Base-by-base conservation (phyloP, 2,888 invertebrate species). In the Dendrolimus houi region DNA sequence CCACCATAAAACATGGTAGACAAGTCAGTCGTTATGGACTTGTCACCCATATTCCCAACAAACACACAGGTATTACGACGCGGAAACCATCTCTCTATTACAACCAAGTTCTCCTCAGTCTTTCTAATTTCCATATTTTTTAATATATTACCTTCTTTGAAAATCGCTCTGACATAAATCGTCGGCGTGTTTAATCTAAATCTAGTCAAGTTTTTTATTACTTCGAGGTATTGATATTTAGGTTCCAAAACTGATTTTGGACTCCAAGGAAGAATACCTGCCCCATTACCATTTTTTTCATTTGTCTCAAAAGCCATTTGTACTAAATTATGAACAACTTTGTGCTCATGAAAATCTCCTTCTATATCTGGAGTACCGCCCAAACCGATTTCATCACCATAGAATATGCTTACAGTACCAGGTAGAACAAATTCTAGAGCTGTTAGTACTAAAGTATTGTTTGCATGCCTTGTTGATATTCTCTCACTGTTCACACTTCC, bases 351-450 rank as follows among this genome's bases (percentile, higher is more conserved):
- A 59, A 92, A 91, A 70, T 94, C 93, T 57, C 87, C 87, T 64
- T 93, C 88, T 7, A 92, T 83, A 68, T 93, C 69, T 53, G 87
- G 73, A 2, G 92, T 75, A 64, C 94, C 93, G 55, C 91, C 88
- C 64, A 96, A 85, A 1, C 95, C 95, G 62, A 98, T 94, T 91
- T 98, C 98, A 79, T 98, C 97, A 0, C 98, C 98, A 80, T 98
- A 98, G 83, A 97, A 97, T 68, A 97, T 93, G 66, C 94, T 95
- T 0, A 97, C 93, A 1, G 97, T 96, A 9, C 93, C 98, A 0
- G 98, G 98, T 52, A 98, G 87, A 85, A 95, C 93, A 75, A 97
- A 89, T 72, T 96, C 94, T 68, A 98, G 87, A 63, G 96, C 86
- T 1, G 93, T 92, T 7, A 94, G 92, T 1, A 94, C 94, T 54